Evolutionary conservation across 1,140 invertebrate species (phyloP), one percentile per base, ranked within the genome.

Genomic region (Drosophila paulistorum): DNA sequence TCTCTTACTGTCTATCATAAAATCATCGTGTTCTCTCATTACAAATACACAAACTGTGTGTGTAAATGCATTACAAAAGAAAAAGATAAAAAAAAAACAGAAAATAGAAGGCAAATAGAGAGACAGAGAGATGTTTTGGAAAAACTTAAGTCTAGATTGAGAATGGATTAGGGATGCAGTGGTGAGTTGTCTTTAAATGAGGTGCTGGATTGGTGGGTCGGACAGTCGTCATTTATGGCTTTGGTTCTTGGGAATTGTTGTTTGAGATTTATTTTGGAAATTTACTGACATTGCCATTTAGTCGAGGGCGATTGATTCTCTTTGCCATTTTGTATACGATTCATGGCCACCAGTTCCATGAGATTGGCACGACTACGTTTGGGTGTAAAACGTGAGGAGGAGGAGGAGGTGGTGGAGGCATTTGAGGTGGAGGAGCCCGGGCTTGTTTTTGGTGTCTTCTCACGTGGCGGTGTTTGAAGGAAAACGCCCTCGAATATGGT

Each of bases 401-500:
- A 30, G 30, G 30, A 30, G 5, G 30, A 30, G 1, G 57, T 77
- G 62, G 17, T 17, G 17, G 17, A n/a, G n/a, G n/a, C n/a, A n/a
- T n/a, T n/a, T n/a, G 26, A 30, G 26, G 26, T 1, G 5, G 30
- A 30, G 1, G 57, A 79, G 62, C 68, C 51, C 3, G 57, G 37
- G 20, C 59, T 80, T 13, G 33, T 67, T 59, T 70, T 74, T 0
- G 35, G 6, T 20, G 61, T 35, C 9, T 79, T 84, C 17, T 90
- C 86, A 3, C 85, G 81, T 5, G 91, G 85, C 14, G 91, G 91
- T 1, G 91, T 92, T 14, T 91, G 69, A 6, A 92, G 64, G n/a
- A 92, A 91, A 2, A 92, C 81, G 6, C 89, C 91, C 64, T 92
- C 91, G 58, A 90, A 92, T 35, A 92, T 92, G 26, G 91, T 92